phyloP scores from a whole-genome alignment of 2,113 vertebrate genomes.

The Muntiacus muntjak region DNA sequence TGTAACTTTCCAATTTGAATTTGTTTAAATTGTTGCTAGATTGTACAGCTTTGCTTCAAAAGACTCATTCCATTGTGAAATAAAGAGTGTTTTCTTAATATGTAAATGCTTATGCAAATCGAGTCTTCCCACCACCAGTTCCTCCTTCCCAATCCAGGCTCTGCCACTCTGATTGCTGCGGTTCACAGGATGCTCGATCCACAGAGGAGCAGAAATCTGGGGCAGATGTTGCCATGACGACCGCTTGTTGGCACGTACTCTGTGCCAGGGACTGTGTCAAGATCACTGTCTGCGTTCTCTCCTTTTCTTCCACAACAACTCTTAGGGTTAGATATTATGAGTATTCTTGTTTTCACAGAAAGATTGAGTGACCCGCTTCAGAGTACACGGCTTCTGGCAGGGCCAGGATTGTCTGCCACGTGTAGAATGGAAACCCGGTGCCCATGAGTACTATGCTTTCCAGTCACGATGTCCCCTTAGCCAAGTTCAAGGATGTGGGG shows the following conservation, averaged over 20 bases:
- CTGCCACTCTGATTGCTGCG: not conserved
- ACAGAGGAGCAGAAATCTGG: not conserved
- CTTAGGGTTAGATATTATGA: not conserved
- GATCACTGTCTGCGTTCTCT: not conserved
- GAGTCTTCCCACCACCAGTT: not conserved
- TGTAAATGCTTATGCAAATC: slow-evolving; percentile 33
- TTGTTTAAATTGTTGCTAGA: slow-evolving; percentile 31
- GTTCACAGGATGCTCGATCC: not conserved
- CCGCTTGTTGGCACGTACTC: not conserved
- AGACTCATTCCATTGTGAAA: slow-evolving; percentile 14
- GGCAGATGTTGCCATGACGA: not conserved
- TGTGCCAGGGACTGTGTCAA: not conserved
- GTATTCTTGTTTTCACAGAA: not conserved
- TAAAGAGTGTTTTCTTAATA: slow-evolving; percentile 27
- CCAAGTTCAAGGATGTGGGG: not conserved
- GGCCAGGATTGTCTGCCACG: not conserved
- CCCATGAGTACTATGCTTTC: not conserved
- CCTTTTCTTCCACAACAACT: not conserved
- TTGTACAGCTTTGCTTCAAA: slow-evolving; percentile 32
- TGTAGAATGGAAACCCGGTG: not conserved
- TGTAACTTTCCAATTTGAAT: slow-evolving; percentile 49
- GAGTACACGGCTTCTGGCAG: not conserved
- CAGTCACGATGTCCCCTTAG: not conserved
- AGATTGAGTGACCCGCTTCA: not conserved
- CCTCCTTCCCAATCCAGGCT: not conserved